Evolutionary conservation across 1,140 invertebrate genomes (phyloP).

Genomic region (Microvelia longipes): DNA sequence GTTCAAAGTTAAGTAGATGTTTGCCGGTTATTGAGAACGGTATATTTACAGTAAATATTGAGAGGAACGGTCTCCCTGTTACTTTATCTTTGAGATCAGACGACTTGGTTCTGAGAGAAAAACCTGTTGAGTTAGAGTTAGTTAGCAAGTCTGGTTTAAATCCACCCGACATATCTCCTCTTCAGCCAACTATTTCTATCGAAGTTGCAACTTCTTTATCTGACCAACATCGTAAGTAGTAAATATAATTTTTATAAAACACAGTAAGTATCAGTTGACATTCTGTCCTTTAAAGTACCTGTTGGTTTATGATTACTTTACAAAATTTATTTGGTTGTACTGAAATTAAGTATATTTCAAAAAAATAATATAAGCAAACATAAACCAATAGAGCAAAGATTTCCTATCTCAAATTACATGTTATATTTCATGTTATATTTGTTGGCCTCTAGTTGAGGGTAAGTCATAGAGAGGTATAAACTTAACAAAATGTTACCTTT

Average conservation of each 20-base stretch:
- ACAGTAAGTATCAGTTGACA: too few relatives aligned
- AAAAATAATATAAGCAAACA: too few relatives aligned
- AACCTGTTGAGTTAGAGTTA: background rate
- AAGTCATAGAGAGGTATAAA: too few relatives aligned
- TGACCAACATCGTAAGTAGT: background rate
- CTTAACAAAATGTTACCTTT: too few relatives aligned
- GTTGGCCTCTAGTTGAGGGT: too few relatives aligned
- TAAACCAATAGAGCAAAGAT: too few relatives aligned
- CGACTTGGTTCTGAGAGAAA: background rate
- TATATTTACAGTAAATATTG: background rate
- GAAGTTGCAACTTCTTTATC: background rate
- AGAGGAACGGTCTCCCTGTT: background rate
- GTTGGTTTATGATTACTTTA: too few relatives aligned
- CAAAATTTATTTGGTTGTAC: too few relatives aligned
- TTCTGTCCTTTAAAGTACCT: too few relatives aligned
- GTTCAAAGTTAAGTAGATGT: conserved; percentile 32
- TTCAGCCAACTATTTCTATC: background rate
- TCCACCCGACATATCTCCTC: conserved; percentile 4
- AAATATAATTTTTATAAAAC: background rate
- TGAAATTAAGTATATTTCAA: too few relatives aligned
- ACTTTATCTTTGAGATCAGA: background rate
- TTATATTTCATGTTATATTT: too few relatives aligned
- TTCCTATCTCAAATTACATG: too few relatives aligned
- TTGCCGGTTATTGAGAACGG: background rate
- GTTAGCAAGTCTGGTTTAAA: background rate